phyloP scores from a whole-genome alignment of 2,888 invertebrate genomes.

The Papilio gigon region DNA sequence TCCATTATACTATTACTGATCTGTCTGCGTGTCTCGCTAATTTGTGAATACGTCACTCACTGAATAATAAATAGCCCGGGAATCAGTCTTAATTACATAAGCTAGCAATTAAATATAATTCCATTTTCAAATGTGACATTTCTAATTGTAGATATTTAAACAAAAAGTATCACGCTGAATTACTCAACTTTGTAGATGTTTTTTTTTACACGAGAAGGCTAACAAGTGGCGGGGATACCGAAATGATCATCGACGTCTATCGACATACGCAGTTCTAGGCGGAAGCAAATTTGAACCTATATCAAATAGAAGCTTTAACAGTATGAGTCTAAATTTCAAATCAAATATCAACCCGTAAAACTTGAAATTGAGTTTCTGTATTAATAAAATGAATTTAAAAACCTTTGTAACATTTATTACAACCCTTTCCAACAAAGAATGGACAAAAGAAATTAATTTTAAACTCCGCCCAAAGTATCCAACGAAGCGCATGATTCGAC shows the following conservation, averaged over 20 bases:
- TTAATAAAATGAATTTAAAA: constrained; percentile 46
- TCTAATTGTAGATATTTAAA: neutral
- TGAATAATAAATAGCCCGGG: constrained; percentile 48
- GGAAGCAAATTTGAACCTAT: too few relatives aligned
- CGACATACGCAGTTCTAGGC: too few relatives aligned
- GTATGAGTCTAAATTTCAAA: neutral
- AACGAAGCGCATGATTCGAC: constrained; percentile 65
- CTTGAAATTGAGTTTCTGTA: neutral
- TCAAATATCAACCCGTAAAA: neutral
- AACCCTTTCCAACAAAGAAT: constrained; percentile 11
- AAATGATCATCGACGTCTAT: too few relatives aligned
- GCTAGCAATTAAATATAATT: neutral
- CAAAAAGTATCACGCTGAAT: neutral
- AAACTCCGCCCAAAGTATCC: constrained; percentile 42
- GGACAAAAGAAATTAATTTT: constrained; percentile 29
- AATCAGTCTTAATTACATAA: neutral
- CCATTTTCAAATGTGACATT: neutral
- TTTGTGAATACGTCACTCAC: constrained; percentile 49
- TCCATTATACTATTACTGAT: constrained; percentile 66
- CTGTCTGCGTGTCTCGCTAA: constrained; percentile 53
- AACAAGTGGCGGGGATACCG: too few relatives aligned
- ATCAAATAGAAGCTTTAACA: too few relatives aligned
- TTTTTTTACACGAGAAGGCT: too few relatives aligned
- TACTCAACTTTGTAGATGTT: too few relatives aligned
- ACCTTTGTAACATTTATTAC: constrained; percentile 18